Evolutionary conservation across 2,113 vertebrate genomes (phyloP), one percentile per base, ranked within the genome.

Genomic region (Lagopus muta): DNA sequence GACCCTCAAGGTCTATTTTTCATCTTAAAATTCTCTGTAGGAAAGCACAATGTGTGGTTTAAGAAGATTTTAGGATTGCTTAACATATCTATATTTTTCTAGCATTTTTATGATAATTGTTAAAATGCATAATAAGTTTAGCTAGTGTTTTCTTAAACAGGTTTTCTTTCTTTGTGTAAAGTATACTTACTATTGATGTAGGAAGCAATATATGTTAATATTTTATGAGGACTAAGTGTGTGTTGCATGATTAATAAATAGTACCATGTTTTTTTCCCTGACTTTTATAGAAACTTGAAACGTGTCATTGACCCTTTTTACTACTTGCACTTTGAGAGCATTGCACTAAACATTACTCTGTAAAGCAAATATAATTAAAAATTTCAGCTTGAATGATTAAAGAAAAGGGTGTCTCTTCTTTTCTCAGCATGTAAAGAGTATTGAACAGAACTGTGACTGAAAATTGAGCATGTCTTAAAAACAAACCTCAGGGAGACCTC

Each of bases 1-100:
- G 97, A 99, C 97, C 98, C 96, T 98, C 96, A 96, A 97, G 97
- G 97, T 98, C 97, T 97, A 95, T 97, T 97, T 98, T 98, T 98
- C 98, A 98, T 98, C 97, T 99, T 97, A 96, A 98, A 97, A 98
- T 97, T 97, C 97, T 98, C 97, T 89, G 88, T 97, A 98, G 98
- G 95, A 97, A 97, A 98, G 97, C 96, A 97, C 97, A 97, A 96
- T 98, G 91, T 97, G 97, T 77, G 84, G 96, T 96, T 97, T 97
- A 97, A 96, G 91, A 90, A 97, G 97, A 96, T 97, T 96, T 96
- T 96, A 93, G 95, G 96, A 96, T 97, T 95, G 94, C 92, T 97
- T 97, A 97, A 97, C 86, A 55, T 94, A 96, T 95, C 91, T 94
- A 4, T 94, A 86, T 97, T 94, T 54, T 97, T 72, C 86, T 71